Evolutionary conservation across 2,113 vertebrate genomes (phyloP), one percentile per base, ranked within the genome.

Genomic region (Plectropomus leopardus): DNA sequence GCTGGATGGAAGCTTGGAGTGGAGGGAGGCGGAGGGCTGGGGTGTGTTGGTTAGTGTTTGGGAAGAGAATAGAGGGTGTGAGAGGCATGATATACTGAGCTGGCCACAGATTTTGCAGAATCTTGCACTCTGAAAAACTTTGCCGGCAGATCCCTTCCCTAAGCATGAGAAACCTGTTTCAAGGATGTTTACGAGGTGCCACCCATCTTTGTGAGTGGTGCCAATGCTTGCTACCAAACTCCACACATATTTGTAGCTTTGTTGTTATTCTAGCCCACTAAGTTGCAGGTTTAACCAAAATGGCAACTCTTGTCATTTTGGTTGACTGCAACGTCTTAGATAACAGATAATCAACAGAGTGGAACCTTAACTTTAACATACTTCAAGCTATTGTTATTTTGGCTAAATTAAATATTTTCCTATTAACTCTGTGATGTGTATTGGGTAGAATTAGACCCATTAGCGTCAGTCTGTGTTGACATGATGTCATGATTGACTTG

Each of bases 11-110:
- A 75, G 86, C 87, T 88, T 71, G 86, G 89, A 85, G 86, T 80
- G 90, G 88, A 81, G 88, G 69, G 76, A 84, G 88, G 86, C 67
- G 86, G 91, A 83, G 84, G 87, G 83, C 81, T 28, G 78, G 76
- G 74, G 78, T 86, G 87, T 84, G 89, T 72, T 87, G 89, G 88
- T 89, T 88, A 67, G 89, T 76, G 86, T 90, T 92, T 88, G 88
- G 88, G 88, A 90, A 90, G 90, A 92, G 93, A 93, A 94, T 88
- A 86, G 89, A 90, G 91, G 89, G 87, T 92, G 89, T 91, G 91
- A 92, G 85, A 91, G 85, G 86, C 93, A 89, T 90, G 93, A 91
- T 93, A 88, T 90, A 90, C 91, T 75, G 88, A 93, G 91, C 93
- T 93, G 92, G 93, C 94, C 90, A 59, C 87, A 89, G 88, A 92